Base-by-base conservation (phyloP, 1,140 invertebrate species). In the Agraylea sexmaculata region DNA sequence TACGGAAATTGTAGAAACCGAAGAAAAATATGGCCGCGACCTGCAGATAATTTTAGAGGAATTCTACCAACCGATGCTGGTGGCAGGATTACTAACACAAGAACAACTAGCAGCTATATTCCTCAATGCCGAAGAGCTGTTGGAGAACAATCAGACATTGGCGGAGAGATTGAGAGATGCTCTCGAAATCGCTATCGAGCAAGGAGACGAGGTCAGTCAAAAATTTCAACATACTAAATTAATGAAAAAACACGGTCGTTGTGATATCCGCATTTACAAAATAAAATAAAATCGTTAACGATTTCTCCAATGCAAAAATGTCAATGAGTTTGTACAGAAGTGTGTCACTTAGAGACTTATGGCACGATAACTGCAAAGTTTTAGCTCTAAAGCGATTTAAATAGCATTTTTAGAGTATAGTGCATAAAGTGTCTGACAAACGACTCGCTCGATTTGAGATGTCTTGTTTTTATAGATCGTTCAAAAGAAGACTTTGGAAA, bases 1-100 rank as follows among this genome's bases (percentile, higher is more conserved):
- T 33, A 83, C 81, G 1, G 92, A 97, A 69, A 92, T 96, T 44
- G 84, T 93, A 2, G 91, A 96, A 60, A 95, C 91, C 1, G 92
- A 97, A 66, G 80, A 91, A 49, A 95, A 92, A 57, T 96, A 95
- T 57, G 88, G 88, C 2, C 69, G 88, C 47, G 90, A 95, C 66
- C 65, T 95, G 46, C 78, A 83, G 53, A 91, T 95, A 30, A 84
- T 95, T 41, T 62, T 88, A 29, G 87, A 95, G 59, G 89, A 97
- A 59, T 95, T 96, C 62, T 89, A 90, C 59, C 78, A 83, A 52
- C 91, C 89, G 0, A 92, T 94, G 80, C 66, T 89, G 46, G 81
- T 89, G 21, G 89, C 89, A 37, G 88, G 88, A 37, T 61, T 87
- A 29, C 65, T 87, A 4, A 84, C 77, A 15, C 77, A 78, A 42